These are phyloP conservation scores for Rhea americana DNA, from an alignment of 2,113 vertebrate genomes.

Conservation along the genomic window DNA sequence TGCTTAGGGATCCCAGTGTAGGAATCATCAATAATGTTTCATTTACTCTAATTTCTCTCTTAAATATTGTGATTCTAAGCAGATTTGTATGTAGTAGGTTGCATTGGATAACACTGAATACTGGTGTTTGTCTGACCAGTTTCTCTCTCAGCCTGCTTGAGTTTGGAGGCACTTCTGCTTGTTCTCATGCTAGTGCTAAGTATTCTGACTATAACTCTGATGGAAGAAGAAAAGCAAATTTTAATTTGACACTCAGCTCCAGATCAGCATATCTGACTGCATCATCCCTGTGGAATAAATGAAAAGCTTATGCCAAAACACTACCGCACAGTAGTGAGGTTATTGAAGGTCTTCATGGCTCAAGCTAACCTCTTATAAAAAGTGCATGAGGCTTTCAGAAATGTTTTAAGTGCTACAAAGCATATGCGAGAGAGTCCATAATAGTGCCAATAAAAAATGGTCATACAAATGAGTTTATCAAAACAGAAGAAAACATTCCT, in stretches of 20 bases:
- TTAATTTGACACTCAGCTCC: not conserved
- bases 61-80: not conserved
- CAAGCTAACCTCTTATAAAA: not conserved
- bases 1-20: not conserved
- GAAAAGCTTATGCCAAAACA: not conserved
- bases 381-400: not conserved
- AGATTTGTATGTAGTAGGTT: not conserved
- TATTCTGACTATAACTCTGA: not conserved
- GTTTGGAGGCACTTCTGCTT: not conserved
- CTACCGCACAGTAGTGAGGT: not conserved
- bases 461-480: not conserved
- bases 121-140: not conserved
- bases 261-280: not conserved
- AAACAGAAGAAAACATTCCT: not conserved
- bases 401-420: not conserved
- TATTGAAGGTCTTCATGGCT: not conserved
- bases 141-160: not conserved
- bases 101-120: not conserved
- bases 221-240: not conserved
- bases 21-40: not conserved
- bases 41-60: not conserved
- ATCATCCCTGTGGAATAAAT: not conserved
- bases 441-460: not conserved
- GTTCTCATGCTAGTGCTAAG: not conserved
- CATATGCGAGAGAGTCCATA: not conserved